Percentiles rank a stretch among this genome's conserved stretches.
phyloP scores from a whole-genome alignment of 2,888 invertebrate species.

The Mythimna lalbum region DNA sequence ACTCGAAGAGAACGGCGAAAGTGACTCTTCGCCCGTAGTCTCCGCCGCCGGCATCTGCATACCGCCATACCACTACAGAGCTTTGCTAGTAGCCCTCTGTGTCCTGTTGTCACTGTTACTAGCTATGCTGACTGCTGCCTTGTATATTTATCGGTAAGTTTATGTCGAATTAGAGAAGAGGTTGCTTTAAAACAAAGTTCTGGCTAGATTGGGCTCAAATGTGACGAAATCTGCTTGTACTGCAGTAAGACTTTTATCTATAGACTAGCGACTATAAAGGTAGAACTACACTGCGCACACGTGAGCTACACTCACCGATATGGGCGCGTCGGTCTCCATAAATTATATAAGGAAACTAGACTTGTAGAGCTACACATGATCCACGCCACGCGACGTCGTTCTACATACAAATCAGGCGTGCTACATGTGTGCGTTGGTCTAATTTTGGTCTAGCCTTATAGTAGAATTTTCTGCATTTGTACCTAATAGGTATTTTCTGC shows the following conservation, averaged over 20 bases:
- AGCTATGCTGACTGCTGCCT: constrained; percentile 93
- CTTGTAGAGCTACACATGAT: too few species aligned
- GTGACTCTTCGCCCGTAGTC: constrained; percentile 92
- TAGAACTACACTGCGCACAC: too few species aligned
- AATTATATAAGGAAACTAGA: too few species aligned
- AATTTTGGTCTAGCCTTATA: too few species aligned
- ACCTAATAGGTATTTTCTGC: too few species aligned
- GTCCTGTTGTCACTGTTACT: constrained; percentile 94
- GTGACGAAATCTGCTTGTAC: not conserved
- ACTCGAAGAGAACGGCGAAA: constrained; percentile 92
- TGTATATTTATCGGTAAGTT: constrained; percentile 94
- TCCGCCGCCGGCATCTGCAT: constrained; percentile 94
- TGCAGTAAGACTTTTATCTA: not conserved
- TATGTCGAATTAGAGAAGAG: not conserved
- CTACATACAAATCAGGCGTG: too few species aligned
- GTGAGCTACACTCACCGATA: too few species aligned
- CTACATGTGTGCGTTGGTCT: too few species aligned
- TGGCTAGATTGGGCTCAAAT: not conserved
- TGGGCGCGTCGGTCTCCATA: too few species aligned
- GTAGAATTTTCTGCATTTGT: too few species aligned
- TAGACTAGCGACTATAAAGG: not conserved
- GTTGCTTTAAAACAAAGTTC: not conserved
- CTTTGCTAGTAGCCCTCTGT: constrained; percentile 95
- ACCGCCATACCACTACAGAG: constrained; percentile 95
- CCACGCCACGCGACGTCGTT: too few species aligned